Evolutionary conservation across 2,888 invertebrate species (phyloP), one percentile per base, ranked within the genome.

Genomic region (Trypoxylon attenuatum): DNA sequence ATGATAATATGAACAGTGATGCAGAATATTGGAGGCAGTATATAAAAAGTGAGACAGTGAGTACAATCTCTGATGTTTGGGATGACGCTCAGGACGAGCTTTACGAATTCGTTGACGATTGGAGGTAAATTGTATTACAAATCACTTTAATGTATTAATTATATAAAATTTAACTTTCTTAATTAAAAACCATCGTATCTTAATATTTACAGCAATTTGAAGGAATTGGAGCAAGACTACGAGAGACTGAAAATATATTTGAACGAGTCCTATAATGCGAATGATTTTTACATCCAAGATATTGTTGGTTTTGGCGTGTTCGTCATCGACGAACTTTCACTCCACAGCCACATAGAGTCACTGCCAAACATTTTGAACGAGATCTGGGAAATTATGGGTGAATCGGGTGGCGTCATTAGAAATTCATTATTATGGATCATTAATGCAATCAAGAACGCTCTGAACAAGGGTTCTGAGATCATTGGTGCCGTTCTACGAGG

Each of bases 341-440:
- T 95, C 45, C 89, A 92, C 59, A 91, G 92, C 63, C 94, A 94
- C 82, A 91, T 95, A 72, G 92, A 94, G 76, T 92, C 93, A 0
- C 82, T 95, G 50, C 95, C 95, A 0, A 93, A 93, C 45, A 94
- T 95, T 19, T 89, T 95, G 0, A 93, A 92, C 46, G 95, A 95
- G 84, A 90, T 95, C 80, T 94, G 94, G 94, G 93, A 94, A 3
- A 91, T 94, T 76, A 94, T 95, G 94, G 95, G 95, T 0, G 94
- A 94, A 53, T 94, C 95, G 0, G 94, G 94, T 5, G 90, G 92
- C 71, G 94, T 94, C 0, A 90, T 95, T 16, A 91, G 94, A 45
- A 91, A 93, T 69, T 94, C 94, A 71, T 88, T 95, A 6, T 87
- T 92, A 0, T 94, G 92, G 91, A 89, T 94, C 0, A 91, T 94